phyloP scores from a whole-genome alignment of 2,888 invertebrate genomes.

The Pherbina coryleti region DNA sequence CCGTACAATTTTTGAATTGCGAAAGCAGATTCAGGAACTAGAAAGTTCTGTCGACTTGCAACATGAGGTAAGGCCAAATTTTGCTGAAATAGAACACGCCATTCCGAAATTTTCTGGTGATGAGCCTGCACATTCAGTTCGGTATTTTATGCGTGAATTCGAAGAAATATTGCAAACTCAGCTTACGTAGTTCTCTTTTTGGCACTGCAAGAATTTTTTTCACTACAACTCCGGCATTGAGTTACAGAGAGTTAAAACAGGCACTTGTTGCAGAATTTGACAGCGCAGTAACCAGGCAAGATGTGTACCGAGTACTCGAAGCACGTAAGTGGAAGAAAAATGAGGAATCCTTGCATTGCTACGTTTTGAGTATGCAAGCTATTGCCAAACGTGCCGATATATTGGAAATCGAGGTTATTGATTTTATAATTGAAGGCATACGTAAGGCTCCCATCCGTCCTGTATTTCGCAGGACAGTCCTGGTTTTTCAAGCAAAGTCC shows the following conservation, averaged over 20 bases:
- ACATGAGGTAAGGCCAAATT: too few species aligned
- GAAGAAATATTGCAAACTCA: too few species aligned
- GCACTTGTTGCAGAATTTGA: not conserved
- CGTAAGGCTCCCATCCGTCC: too few species aligned
- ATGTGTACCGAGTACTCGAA: not conserved
- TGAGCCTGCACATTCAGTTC: not conserved
- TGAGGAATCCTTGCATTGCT: not conserved
- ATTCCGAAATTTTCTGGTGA: too few species aligned
- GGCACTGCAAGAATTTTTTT: not conserved
- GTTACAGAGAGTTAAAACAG: not conserved
- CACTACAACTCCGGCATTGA: not conserved
- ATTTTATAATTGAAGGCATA: not conserved
- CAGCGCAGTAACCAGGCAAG: not conserved
- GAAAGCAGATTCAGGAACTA: not conserved
- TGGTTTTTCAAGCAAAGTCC: too few species aligned
- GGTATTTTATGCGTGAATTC: not conserved
- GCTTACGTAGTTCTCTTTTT: not conserved
- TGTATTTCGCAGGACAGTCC: too few species aligned
- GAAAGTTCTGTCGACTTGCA: not conserved
- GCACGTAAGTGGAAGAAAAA: not conserved
- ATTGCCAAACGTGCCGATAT: not conserved
- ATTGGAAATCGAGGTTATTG: not conserved
- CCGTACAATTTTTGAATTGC: not conserved
- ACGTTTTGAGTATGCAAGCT: not conserved
- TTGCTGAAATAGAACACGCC: too few species aligned